A percentile compares a stretch with the other conserved stretches of the same genome.
phyloP scores from a whole-genome alignment of 2,113 vertebrate genomes.

The Diadophis punctatus region DNA sequence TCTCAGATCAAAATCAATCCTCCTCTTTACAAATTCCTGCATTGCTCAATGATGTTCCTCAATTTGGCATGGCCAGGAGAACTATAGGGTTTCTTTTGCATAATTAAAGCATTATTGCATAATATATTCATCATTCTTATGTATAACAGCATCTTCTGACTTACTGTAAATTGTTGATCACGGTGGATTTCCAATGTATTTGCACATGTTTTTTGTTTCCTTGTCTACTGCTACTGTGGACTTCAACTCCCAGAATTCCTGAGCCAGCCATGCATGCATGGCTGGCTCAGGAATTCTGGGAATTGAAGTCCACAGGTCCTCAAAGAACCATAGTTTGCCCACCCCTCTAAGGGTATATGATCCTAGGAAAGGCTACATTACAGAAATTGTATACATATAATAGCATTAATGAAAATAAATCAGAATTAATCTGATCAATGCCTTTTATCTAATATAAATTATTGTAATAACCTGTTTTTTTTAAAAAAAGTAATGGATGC shows the following conservation, averaged over 20 bases:
- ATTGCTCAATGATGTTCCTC: conserved; percentile 48
- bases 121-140: conserved; percentile 57
- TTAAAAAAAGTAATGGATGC: not conserved
- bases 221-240: no score
- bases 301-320: no score
- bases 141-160: conserved; percentile 49
- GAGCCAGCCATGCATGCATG: no score
- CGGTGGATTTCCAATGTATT: conserved; percentile 28
- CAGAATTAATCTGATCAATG: not conserved
- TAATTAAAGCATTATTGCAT: conserved; percentile 58
- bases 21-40: not conserved
- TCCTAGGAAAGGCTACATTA: not conserved
- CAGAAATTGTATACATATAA: not conserved
- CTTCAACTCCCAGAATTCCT: no score
- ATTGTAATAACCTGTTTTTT: not conserved
- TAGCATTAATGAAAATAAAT: conserved; percentile 5
- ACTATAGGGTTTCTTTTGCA: conserved; percentile 56
- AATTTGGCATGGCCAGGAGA: conserved; percentile 33
- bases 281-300: no score
- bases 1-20: not conserved
- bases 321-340: no score
- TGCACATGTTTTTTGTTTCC: fast-evolving
- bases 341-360: no score
- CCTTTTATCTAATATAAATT: conserved; percentile 4
- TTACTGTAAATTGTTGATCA: conserved; percentile 37